These are phyloP conservation scores for Ibidorhyncha struthersii DNA, from an alignment of 2,113 vertebrate genomes.

Conservation along the genomic window DNA sequence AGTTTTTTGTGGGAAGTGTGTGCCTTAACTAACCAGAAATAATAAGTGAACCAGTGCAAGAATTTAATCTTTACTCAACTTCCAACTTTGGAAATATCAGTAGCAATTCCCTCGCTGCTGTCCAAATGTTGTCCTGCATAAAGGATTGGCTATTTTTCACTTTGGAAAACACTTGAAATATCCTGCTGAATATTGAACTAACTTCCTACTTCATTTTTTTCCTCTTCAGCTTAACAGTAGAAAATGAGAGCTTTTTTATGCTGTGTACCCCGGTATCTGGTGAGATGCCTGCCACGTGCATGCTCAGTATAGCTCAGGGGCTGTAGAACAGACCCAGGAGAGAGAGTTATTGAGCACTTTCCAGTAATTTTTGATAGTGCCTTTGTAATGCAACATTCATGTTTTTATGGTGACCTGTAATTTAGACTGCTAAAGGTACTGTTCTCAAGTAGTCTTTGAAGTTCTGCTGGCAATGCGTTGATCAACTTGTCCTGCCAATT, in stretches of 20 bases:
- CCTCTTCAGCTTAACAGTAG: not conserved
- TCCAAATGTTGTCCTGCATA: not conserved
- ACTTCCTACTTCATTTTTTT: not conserved
- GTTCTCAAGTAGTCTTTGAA: constrained; percentile 18
- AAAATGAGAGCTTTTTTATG: not conserved
- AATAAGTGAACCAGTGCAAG: not conserved
- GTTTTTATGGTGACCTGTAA: not conserved
- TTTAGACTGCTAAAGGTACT: not conserved
- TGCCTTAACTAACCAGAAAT: not conserved
- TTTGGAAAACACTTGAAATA: not conserved
- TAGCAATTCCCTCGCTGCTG: not conserved
- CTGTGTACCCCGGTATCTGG: not conserved
- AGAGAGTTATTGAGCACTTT: not conserved
- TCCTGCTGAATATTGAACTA: not conserved
- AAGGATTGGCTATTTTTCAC: not conserved
- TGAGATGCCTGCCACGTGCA: not conserved
- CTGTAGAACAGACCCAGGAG: not conserved
- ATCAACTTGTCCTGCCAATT: not conserved
- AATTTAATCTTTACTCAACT: not conserved
- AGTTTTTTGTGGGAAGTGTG: not conserved
- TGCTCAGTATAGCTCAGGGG: not conserved
- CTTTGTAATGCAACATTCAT: not conserved
- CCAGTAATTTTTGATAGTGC: not conserved
- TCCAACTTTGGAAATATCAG: not conserved
- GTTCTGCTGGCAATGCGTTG: not conserved